Conservation (phyloP, 2,888 invertebrate species). For the Archaeoteleia sp. region DNA sequence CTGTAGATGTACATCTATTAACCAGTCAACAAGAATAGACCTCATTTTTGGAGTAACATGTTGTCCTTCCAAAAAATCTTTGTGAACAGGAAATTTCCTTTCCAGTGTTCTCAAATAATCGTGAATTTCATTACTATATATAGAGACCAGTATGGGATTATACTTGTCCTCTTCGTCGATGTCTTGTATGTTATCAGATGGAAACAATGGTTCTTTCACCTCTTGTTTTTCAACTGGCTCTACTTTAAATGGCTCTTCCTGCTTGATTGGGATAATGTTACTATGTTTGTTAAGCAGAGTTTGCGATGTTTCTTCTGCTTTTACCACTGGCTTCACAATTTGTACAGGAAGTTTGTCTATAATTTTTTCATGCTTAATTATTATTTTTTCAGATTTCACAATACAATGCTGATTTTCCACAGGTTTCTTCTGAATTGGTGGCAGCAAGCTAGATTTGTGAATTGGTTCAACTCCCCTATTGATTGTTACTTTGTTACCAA, state of each 20-base stretch:
- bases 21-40: slow-evolving; percentile 92
- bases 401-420: slow-evolving; percentile 34
- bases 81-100: slow-evolving; percentile 79
- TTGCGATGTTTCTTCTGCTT: slow-evolving; percentile 39
- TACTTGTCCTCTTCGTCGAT: slow-evolving; percentile 85
- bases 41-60: slow-evolving; percentile 90
- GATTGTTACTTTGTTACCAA: slow-evolving; percentile 75
- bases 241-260: slow-evolving; percentile 20
- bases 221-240: slow-evolving; percentile 13
- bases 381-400: slow-evolving; percentile 49
- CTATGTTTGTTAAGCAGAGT: slow-evolving; percentile 34
- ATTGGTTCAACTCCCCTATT: slow-evolving; percentile 71
- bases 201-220: slow-evolving; percentile 59
- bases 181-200: slow-evolving; percentile 76
- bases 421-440: slow-evolving; percentile 55
- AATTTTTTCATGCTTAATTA: slow-evolving; percentile 53
- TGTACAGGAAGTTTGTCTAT: slow-evolving; percentile 59
- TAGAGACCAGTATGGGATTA: slow-evolving; percentile 87
- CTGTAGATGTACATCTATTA: slow-evolving; percentile 92
- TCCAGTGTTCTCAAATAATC: slow-evolving; percentile 87
- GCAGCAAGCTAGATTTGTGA: slow-evolving; percentile 59
- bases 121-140: slow-evolving; percentile 94
- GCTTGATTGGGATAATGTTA: slow-evolving; percentile 32
- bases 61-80: slow-evolving; percentile 82
- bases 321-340: slow-evolving; percentile 57